Conservation (phyloP, 23 tunicate genomes). For the Botrylloides violaceus region DNA sequence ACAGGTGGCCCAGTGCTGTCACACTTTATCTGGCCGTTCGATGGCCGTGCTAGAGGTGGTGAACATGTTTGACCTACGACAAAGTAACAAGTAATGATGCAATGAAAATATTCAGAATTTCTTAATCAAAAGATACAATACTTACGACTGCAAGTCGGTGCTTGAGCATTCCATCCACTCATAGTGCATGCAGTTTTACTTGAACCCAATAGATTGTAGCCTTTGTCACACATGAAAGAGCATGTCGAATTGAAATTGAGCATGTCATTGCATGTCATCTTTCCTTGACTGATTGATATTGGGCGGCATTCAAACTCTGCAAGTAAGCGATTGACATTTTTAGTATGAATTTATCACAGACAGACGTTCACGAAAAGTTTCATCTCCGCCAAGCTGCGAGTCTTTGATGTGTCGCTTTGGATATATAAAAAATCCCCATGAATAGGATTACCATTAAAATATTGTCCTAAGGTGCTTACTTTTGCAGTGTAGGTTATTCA, state of each 20-base stretch:
- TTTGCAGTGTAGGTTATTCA: conserved; percentile 8
- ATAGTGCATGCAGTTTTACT: conserved; percentile 38
- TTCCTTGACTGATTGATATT: conserved; percentile 19
- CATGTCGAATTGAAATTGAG: conserved; percentile 66
- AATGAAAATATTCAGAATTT: neutral
- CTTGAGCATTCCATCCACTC: conserved; percentile 64
- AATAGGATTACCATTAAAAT: no score
- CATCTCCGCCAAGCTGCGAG: no score
- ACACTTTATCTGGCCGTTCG: conserved; percentile 56
- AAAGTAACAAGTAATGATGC: neutral
- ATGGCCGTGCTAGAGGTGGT: conserved; percentile 33
- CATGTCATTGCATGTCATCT: conserved; percentile 26
- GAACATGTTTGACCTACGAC: conserved; percentile 36
- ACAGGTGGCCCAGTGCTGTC: conserved; percentile 23
- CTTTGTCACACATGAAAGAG: conserved; percentile 42
- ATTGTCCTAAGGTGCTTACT: neutral
- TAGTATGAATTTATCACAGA: no score
- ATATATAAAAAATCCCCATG: no score
- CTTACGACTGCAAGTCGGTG: conserved; percentile 73
- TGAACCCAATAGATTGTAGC: conserved; percentile 60
- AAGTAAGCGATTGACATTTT: no score
- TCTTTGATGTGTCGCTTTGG: no score
- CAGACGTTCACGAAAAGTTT: no score
- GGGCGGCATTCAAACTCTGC: neutral
- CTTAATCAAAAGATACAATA: neutral